Percentiles rank a stretch among this genome's conserved stretches.
Evolutionary conservation across 2,797 vertebrate species (phyloP).

Genomic region (Octomys mimax): DNA sequence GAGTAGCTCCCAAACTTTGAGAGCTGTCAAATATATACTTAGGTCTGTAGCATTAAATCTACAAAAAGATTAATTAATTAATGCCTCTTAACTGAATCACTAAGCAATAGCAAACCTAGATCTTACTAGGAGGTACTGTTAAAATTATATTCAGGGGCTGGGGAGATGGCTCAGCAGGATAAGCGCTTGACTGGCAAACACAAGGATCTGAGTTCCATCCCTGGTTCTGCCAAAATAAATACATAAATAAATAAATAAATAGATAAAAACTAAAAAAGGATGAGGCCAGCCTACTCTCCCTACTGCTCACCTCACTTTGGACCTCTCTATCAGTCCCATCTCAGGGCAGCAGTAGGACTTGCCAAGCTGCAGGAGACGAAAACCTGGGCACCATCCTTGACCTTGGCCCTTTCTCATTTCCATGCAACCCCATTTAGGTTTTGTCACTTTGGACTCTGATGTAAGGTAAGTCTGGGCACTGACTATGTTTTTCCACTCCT

Average conservation of each 20-base stretch:
- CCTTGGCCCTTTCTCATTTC: neutral
- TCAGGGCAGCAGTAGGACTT: neutral
- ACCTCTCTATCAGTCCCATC: neutral
- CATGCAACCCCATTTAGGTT: neutral
- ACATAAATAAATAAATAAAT: too few relatives aligned
- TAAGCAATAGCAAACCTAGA: constrained; percentile 32
- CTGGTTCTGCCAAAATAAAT: too few relatives aligned
- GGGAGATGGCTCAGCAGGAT: too few relatives aligned
- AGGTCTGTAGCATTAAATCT: neutral
- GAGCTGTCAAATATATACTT: neutral
- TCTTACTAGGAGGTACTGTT: constrained; percentile 25
- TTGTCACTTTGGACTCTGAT: neutral
- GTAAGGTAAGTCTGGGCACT: neutral
- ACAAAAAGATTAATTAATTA: neutral
- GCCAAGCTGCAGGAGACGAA: neutral
- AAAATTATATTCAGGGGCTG: neutral
- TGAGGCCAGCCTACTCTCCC: neutral
- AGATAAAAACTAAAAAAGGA: neutral
- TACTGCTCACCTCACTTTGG: neutral
- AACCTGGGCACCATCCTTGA: neutral
- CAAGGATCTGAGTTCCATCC: too few relatives aligned
- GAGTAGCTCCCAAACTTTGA: constrained; percentile 16
- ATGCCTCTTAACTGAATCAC: constrained; percentile 30
- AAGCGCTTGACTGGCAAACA: too few relatives aligned
- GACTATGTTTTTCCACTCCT: neutral